Evolutionary conservation across 2,888 invertebrate species (phyloP), one percentile per base, ranked within the genome.

Genomic region (Mongoloraphidia duomilia): DNA sequence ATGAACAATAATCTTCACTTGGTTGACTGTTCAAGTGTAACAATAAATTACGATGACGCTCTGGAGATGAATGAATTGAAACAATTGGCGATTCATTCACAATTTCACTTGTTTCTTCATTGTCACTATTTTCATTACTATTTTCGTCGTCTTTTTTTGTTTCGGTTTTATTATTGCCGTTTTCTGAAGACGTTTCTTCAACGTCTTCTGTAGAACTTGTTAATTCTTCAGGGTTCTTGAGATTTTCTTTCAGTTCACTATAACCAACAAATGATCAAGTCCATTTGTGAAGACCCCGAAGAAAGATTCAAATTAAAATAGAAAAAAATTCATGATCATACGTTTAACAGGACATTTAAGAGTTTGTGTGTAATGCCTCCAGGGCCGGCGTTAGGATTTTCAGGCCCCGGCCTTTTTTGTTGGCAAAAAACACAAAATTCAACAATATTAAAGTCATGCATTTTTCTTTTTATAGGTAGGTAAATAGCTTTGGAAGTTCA

Each of bases 31-130:
- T 36, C 26, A 34, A 37, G 13, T 45, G 45, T 36, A 45, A 37
- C 12, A 45, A 37, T 37, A 45, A 38, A 45, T 45, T 45, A 26
- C 45, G 45, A 45, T 45, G 45, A 37, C 38, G 36, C 12, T 45
- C 45, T 9, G 45, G 45, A 12, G 45, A 26, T 34, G 41, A 26
- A 9, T 26, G 14, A 12, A 33, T 11, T 33, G 17, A 33, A 43
- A 12, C 12, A 17, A 14, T 17, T 34, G 34, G 34, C 26, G 12
- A 33, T 43, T 43, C 43, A 43, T 33, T 26, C 6, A 33, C 17
- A 8, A 6, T 33, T 26, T 26, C 43, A 12, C 34, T 34, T 2
- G 1, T 17, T 10, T 17, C 34, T 17, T 38, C 13, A 13, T 38
- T 38, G n/a, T n/a, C 38, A 38, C 13, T 38, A n/a, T 38, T n/a